These are phyloP conservation scores for Bombyx mori DNA, from an alignment of 1,140 invertebrate genomes.

Conservation along the genomic window ASM3026992v2 NC_085123.1:8952501-8953000, in stretches of 20 bases:
- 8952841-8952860: no score
- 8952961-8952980: no score
- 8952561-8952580: conserved; percentile 38
- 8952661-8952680: conserved; percentile 80
- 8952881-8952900: no score
- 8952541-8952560: conserved; percentile 12
- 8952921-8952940: no score
- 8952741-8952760: not conserved
- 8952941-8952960: no score
- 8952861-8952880: no score
- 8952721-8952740: conserved; percentile 1
- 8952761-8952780: not conserved
- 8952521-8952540: not conserved
- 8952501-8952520: not conserved
- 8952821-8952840: no score
- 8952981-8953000: no score
- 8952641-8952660: conserved; percentile 78
- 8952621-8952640: conserved; percentile 75
- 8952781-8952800: not conserved
- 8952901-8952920: no score
- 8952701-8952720: conserved; percentile 71
- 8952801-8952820: no score
- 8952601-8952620: conserved; percentile 72
- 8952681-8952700: conserved; percentile 77
- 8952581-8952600: conserved; percentile 67